phyloP scores from a whole-genome alignment of 2,113 vertebrate species.

The Cercopithecus mona region DNA sequence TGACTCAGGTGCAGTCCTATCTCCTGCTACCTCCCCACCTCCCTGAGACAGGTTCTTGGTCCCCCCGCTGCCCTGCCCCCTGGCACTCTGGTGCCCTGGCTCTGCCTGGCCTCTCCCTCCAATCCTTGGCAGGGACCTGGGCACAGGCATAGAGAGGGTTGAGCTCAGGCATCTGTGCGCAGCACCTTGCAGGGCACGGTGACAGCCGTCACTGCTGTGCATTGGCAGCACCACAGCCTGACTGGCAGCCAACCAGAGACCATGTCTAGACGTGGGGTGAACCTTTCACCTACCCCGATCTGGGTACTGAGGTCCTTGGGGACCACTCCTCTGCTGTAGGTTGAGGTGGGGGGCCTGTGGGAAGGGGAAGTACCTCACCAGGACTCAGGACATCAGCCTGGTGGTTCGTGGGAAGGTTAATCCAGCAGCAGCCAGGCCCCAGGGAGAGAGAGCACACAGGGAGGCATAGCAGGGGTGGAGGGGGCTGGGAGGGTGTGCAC shows the following conservation, averaged over 20 bases:
- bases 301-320: neutral
- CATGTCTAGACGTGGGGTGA: neutral
- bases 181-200: neutral
- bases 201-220: neutral
- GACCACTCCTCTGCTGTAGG: neutral
- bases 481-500: neutral
- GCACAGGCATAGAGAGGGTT: neutral
- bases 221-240: neutral
- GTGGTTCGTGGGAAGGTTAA: neutral
- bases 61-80: neutral
- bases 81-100: neutral
- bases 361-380: neutral
- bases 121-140: neutral
- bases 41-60: neutral
- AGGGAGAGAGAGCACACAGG: neutral
- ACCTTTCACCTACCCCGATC: neutral
- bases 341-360: neutral
- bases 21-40: neutral
- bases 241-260: neutral
- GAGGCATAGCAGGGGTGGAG: fast-evolving
- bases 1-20: neutral
- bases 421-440: neutral
- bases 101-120: neutral
- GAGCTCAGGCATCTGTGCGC: neutral
- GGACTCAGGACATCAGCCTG: neutral